These are phyloP conservation scores for Hemicrepidius hirtus DNA, from an alignment of 2,888 invertebrate species.

Conservation along the genomic window DNA sequence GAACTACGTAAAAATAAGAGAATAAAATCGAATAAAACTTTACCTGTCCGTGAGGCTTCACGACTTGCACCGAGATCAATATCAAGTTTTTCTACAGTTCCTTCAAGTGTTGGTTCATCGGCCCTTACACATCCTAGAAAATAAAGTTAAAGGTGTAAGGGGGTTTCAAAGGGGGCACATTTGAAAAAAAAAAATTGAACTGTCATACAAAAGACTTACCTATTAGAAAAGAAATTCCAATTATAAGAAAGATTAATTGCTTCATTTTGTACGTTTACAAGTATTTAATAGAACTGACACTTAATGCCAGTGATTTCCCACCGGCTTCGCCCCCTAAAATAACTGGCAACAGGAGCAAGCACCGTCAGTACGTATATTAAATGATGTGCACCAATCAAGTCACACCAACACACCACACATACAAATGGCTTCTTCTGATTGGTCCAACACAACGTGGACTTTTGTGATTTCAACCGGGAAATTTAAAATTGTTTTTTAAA, in stretches of 20 bases:
- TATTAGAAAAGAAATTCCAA: conserved; percentile 63
- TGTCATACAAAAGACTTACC: conserved; percentile 62
- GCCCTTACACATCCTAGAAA: conserved; percentile 67
- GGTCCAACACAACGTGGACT: conserved; percentile 55
- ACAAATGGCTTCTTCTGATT: conserved; percentile 68
- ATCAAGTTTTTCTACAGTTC: conserved; percentile 79
- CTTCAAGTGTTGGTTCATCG: conserved; percentile 65
- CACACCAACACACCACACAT: conserved; percentile 65
- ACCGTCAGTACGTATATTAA: conserved; percentile 37
- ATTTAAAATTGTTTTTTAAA: conserved; percentile 22
- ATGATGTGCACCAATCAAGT: conserved; percentile 61
- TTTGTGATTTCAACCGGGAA: conserved; percentile 13
- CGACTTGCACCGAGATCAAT: conserved; percentile 88
- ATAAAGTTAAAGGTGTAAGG: neutral
- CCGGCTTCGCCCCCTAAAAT: conserved; percentile 37
- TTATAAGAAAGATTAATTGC: conserved; percentile 63
- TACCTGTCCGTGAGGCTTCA: conserved; percentile 93
- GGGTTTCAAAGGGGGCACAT: neutral
- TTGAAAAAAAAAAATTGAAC: conserved; percentile 4
- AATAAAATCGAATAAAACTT: conserved; percentile 51
- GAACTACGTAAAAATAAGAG: conserved; percentile 67
- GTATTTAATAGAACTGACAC: conserved; percentile 30
- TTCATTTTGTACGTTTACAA: conserved; percentile 61
- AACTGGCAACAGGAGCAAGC: conserved; percentile 20
- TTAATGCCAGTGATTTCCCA: conserved; percentile 22